A percentile compares a stretch with the other conserved stretches of the same genome.
phyloP scores from a whole-genome alignment of 2,797 vertebrate genomes.

The Okamejei kenojei region DNA sequence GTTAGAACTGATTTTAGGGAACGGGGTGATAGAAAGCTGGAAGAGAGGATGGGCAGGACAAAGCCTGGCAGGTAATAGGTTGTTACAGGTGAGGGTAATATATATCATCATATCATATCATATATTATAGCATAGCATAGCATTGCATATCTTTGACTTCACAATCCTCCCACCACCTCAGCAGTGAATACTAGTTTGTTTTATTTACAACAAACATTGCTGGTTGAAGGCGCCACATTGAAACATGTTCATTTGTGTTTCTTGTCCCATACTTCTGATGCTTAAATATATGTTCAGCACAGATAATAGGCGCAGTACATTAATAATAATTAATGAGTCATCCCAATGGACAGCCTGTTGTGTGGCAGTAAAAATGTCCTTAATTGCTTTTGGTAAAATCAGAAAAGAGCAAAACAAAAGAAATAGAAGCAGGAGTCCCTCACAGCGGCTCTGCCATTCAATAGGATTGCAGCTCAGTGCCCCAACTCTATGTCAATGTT shows the following conservation, averaged over 20 bases:
- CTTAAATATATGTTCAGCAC: neutral
- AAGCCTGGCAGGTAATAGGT: no score
- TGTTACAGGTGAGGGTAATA: no score
- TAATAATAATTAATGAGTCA: neutral
- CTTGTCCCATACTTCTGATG: neutral
- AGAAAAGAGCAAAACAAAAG: neutral
- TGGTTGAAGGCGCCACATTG: neutral
- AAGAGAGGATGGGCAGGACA: no score
- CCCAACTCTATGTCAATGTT: no score
- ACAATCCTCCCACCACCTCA: neutral
- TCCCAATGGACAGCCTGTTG: neutral
- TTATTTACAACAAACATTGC: neutral
- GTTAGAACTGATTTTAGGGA: no score
- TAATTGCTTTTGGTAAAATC: no score
- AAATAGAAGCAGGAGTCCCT: no score
- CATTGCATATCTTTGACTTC: neutral
- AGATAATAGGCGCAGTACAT: neutral
- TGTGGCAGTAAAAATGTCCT: neutral
- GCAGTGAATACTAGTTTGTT: neutral
- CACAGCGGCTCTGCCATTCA: neutral
- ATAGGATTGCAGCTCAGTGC: neutral
- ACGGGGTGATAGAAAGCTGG: no score
- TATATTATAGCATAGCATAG: no score
- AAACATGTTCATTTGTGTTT: neutral
- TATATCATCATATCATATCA: no score